Base-by-base conservation (phyloP, 2,797 vertebrate genomes). In the Rhinella marina region DNA sequence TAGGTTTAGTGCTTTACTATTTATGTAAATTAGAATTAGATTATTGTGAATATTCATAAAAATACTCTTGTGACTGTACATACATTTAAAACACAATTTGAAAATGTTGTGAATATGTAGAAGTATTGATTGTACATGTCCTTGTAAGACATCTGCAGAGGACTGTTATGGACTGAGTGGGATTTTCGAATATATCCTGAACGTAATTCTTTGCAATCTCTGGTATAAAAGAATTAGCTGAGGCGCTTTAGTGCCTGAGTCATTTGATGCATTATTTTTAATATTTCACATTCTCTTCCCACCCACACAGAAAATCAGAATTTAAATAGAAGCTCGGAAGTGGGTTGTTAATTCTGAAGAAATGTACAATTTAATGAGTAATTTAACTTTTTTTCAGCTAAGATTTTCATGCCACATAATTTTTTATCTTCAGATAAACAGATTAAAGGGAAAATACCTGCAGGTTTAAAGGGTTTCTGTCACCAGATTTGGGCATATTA, bases 181-280 rank as follows among this genome's bases (percentile, higher is more conserved):
- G 25, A 56, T 72, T 72, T 64, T 72, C 66, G 32, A 56, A 56
- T 56, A 23, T 11, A 57, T 56, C 78, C 59, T 7, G 1, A 21
- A 62, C 57, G 23, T n/a, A 62, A 48, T 48, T 62, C 79, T 62
- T 29, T 7, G 29, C 54, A 19, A 13, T 79, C 13, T 59, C 13
- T 81, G 7, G 16, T 29, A 56, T 70, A 57, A 72, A 56, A 32
- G 66, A 72, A 57, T 73, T 73, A 23, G 11, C 68, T 73, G 54
- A 41, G 25, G 19, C 1, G 2, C 54, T 84, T 57, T 11, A 59
- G 54, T 19, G 27, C 21, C 48, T 70, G 66, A 83, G 52, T 83
- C 82, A 83, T 83, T 83, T 72, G 50, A 72, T 56, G 50, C 50
- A 70, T 83, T 83, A 32, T 72, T 70, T 21, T 81, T 14, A 81